Conservation (phyloP, 2,113 vertebrate genomes). For the Salvelinus namaycush region DNA sequence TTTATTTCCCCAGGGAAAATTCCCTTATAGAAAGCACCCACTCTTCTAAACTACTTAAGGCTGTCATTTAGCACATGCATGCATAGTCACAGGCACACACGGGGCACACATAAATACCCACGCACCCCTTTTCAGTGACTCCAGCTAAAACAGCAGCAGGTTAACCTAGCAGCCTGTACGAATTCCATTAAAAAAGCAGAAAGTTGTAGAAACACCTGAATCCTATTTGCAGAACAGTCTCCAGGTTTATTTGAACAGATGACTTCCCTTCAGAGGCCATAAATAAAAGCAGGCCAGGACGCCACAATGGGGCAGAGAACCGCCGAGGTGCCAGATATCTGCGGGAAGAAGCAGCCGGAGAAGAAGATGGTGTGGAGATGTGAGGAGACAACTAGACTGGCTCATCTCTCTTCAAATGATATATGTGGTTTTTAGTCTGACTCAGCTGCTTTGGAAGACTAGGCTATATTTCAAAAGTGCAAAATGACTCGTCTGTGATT, state of each 20-base stretch:
- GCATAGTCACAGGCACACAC: neutral
- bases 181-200: constrained; percentile 20
- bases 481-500: too few relatives aligned
- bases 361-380: neutral
- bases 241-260: constrained; percentile 23
- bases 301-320: neutral
- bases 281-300: neutral
- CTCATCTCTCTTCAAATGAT: neutral
- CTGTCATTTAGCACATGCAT: neutral
- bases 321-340: neutral
- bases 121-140: neutral
- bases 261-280: neutral
- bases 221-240: constrained; percentile 21
- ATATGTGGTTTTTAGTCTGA: too few relatives aligned
- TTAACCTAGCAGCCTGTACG: constrained; percentile 6
- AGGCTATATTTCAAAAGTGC: too few relatives aligned
- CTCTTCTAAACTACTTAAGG: constrained; percentile 2
- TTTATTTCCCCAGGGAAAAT: neutral
- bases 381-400: neutral
- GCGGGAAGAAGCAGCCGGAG: neutral
- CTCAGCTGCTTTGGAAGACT: too few relatives aligned
- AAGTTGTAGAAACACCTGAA: constrained; percentile 18
- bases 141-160: constrained; percentile 10
- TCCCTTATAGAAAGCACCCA: neutral
- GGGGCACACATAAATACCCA: neutral